Base-by-base conservation (phyloP, 2,888 invertebrate genomes). In the Acholoe squamosa region DNA sequence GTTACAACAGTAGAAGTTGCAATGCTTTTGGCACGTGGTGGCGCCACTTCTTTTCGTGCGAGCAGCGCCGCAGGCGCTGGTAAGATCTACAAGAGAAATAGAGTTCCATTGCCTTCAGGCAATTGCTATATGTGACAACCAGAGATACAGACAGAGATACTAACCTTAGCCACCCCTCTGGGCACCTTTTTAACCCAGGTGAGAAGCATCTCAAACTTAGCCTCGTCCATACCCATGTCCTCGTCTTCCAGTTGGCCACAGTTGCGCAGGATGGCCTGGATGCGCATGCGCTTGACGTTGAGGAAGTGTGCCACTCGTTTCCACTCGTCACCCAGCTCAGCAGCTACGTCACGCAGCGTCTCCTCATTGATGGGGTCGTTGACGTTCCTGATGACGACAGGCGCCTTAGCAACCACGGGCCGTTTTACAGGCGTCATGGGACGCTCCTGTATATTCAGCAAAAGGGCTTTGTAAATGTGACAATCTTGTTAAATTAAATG, bases 301-400 rank as follows among this genome's bases (percentile, higher is more conserved):
- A 95, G 93, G 52, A 93, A 92, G 56, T 92, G 91, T 0, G 94
- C 95, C 34, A 95, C 92, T 77, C 91, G 91, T 90, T 92, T 92
- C 95, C 95, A 95, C 89, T 95, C 95, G 33, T 94, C 94, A 0
- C 95, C 95, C 77, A 95, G 93, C n/a, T 94, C 93, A 14, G 89
- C 92, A 0, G 95, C 94, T 25, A 95, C 89, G 34, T 93, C 91
- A 28, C 93, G 92, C 91, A 95, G 92, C 0, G 93, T 89, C 16
- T 93, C 93, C 16, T 94, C 93, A 90, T 94, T 93, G 0, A 95
- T 93, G 0, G 93, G 93, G 89, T 94, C 94, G 10, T 43, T 91
- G 10, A 91, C 92, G 89, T 93, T 93, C n/a, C 91, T 90, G 33
- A 94, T 93, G 14, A 91, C 93, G 16, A 95, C 92, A 19, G 94